These are phyloP conservation scores for Acronicta alni DNA, from an alignment of 2,888 invertebrate genomes.

Conservation along the genomic window DNA sequence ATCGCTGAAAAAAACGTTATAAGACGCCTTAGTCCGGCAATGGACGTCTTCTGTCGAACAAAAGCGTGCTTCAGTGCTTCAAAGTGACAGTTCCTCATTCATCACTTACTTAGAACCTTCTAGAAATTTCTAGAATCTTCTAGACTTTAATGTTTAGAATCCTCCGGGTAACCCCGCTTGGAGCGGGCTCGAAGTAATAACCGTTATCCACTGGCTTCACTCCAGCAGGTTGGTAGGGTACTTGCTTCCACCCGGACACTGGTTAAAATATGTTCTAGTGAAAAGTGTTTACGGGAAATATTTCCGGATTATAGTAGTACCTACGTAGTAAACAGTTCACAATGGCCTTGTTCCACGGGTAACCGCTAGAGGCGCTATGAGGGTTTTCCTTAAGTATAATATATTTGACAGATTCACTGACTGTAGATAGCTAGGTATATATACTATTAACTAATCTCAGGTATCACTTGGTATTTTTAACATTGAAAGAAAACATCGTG, in stretches of 20 bases:
- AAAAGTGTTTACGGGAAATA: too few species aligned
- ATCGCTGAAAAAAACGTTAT: too few species aligned
- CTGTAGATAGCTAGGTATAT: too few species aligned
- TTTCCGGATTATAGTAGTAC: too few species aligned
- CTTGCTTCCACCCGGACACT: slow-evolving; percentile 40
- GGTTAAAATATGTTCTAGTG: background rate
- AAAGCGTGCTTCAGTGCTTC: background rate
- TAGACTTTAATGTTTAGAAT: slow-evolving; percentile 39
- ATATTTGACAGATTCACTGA: too few species aligned
- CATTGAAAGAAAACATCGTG: too few species aligned
- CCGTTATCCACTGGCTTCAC: slow-evolving; percentile 12
- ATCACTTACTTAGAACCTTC: slow-evolving; percentile 29
- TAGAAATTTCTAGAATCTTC: slow-evolving; percentile 31
- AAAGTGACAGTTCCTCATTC: background rate
- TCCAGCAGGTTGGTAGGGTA: slow-evolving; percentile 4
- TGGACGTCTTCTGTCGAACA: background rate
- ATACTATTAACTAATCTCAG: too few species aligned
- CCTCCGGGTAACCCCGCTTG: slow-evolving; percentile 18
- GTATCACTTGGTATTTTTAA: too few species aligned
- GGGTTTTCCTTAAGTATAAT: too few species aligned
- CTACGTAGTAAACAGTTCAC: too few species aligned
- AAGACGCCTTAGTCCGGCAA: background rate
- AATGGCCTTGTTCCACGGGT: too few species aligned
- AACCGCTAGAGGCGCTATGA: too few species aligned
- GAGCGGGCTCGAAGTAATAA: slow-evolving; percentile 23